A percentile compares a stretch with the other conserved stretches of the same genome.
These are phyloP conservation scores for Drosophila longiperda DNA, from an alignment of 2,888 invertebrate species.

Conservation along the genomic window DNA sequence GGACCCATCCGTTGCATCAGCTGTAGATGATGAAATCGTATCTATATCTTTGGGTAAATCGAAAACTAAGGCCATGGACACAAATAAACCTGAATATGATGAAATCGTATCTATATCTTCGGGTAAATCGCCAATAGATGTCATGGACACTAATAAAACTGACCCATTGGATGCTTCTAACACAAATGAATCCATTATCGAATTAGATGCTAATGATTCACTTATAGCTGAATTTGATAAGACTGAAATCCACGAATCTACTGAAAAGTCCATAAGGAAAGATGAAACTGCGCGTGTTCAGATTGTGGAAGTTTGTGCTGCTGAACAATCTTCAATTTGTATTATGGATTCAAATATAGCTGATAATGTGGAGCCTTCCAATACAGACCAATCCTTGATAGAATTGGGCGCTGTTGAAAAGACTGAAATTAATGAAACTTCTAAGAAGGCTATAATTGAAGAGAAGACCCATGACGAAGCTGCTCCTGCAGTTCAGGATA, in stretches of 20 bases:
- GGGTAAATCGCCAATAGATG: neutral
- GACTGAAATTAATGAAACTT: neutral
- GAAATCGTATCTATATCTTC: neutral
- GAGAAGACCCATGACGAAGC: neutral
- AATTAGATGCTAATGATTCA: neutral
- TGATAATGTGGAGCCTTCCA: neutral
- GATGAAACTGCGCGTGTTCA: neutral
- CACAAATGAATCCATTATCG: neutral
- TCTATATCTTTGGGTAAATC: neutral
- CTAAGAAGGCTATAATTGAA: neutral
- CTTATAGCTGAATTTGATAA: neutral
- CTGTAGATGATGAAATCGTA: neutral
- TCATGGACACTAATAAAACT: neutral
- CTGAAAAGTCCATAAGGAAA: neutral
- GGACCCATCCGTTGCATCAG: slow-evolving; percentile 3
- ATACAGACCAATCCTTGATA: neutral
- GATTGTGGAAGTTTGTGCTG: neutral
- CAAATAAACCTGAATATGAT: neutral
- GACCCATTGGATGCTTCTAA: neutral
- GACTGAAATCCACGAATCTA: neutral
- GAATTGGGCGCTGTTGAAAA: neutral
- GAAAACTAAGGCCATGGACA: neutral
- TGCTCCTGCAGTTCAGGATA: neutral
- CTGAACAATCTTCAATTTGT: neutral
- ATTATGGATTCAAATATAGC: neutral